These are phyloP conservation scores for Prorops nasuta DNA, from an alignment of 1,140 invertebrate genomes.

Conservation along the genomic window DNA sequence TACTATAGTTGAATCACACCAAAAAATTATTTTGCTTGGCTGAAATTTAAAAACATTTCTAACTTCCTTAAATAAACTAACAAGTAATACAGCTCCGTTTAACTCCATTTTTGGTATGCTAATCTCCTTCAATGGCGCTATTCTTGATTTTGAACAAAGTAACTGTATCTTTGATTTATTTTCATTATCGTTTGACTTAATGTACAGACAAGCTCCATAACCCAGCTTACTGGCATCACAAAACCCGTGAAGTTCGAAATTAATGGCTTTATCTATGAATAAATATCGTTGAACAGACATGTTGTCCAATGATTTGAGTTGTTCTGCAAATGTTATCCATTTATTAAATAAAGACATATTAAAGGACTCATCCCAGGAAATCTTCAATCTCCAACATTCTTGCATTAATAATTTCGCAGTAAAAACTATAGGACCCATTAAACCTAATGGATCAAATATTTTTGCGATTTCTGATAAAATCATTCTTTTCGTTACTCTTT, in stretches of 20 bases:
- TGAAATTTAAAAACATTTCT: neutral
- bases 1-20: slow-evolving; percentile 20
- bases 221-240: too few species aligned
- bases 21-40: slow-evolving; percentile 11
- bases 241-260: slow-evolving; percentile 28
- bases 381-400: neutral
- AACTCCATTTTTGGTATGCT: slow-evolving; percentile 29
- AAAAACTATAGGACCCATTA: neutral
- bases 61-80: slow-evolving; percentile 1
- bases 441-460: neutral
- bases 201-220: slow-evolving; percentile 22
- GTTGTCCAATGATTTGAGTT: too few species aligned
- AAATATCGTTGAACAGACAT: too few species aligned
- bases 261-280: neutral
- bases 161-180: neutral
- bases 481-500: neutral
- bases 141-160: slow-evolving; percentile 18
- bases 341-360: too few species aligned
- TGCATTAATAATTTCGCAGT: neutral
- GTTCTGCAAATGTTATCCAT: too few species aligned
- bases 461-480: neutral
- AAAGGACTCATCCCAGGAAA: neutral
- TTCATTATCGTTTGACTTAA: slow-evolving; percentile 7
- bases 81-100: slow-evolving; percentile 17
- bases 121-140: slow-evolving; percentile 35